Evolutionary conservation across 2,797 vertebrate genomes (phyloP), one percentile per base, ranked within the genome.

Genomic region (Hemibagrus guttatus): DNA sequence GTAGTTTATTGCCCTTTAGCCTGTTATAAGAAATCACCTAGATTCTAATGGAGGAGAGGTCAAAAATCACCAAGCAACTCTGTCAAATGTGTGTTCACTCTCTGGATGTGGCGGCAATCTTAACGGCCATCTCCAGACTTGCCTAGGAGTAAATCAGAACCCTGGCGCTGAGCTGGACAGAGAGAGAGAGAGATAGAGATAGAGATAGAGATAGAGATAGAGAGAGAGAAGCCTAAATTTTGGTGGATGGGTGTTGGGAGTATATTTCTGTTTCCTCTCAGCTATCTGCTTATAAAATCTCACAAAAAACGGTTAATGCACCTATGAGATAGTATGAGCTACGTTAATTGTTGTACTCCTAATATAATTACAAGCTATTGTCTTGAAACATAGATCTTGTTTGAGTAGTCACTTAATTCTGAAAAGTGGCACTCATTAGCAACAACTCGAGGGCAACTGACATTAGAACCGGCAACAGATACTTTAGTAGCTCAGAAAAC

Each of bases 91-190:
- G 85, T 91, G 92, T 91, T 88, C 86, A 92, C 91, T 90, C 94
- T 95, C 92, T 93, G 93, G 94, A 93, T 93, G 94, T 93, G 91
- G 92, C 92, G 79, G 89, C 89, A 92, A 89, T 90, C 92, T 94
- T 95, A 94, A 95, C 91, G 88, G 89, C 91, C 87, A 91, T 92
- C 93, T 93, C 90, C 89, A 90, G 91, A 88, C 92, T 87, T 86
- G 88, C 91, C 90, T 91, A 92, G 91, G 90, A 91, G 93, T 95
- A 95, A 95, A 96, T 96, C 95, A 96, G 94, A 89, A 89, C 87
- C 87, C 82, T 89, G 94, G 94, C 93, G 93, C 94, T 95, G 90
- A 90, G 72, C 64, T 64, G 78, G 86, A 88, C 89, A 89, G 90
- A 93, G 86, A 81, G 71, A 90, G 87, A 90, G 85, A 93, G 90